A percentile compares a stretch with the other conserved stretches of the same genome.
These are phyloP conservation scores for Seira musarum DNA, from an alignment of 2,888 invertebrate genomes.

Conservation along the genomic window DNA sequence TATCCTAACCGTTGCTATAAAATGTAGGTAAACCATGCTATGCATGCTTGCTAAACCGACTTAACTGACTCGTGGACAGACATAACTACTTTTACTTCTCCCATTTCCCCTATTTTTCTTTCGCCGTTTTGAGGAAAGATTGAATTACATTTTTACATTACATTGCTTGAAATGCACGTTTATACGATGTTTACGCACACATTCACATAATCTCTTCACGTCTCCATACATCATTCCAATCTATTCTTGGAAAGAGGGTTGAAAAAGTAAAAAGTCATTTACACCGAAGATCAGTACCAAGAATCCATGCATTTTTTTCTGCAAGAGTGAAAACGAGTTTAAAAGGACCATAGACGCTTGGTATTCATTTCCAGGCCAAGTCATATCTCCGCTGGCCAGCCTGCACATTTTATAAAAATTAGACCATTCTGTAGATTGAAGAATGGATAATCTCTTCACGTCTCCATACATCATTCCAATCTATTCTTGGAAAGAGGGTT, in stretches of 20 bases:
- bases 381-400: too few species aligned
- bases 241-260: conserved; percentile 36
- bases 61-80: neutral
- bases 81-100: neutral
- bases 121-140: neutral
- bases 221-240: conserved; percentile 9
- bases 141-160: neutral
- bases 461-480: neutral
- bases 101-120: too few species aligned
- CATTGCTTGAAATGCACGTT: neutral
- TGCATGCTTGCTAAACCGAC: neutral
- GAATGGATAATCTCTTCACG: neutral
- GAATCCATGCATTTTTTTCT: neutral
- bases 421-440: too few species aligned
- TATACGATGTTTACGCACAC: conserved; percentile 8
- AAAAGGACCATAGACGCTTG: too few species aligned
- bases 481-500: neutral
- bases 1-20: neutral
- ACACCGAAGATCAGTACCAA: neutral
- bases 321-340: neutral
- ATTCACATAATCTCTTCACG: conserved; percentile 19
- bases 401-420: too few species aligned
- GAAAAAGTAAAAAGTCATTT: neutral
- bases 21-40: neutral
- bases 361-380: too few species aligned